Evolutionary conservation across 2,113 vertebrate genomes (phyloP).

Genomic region (Trematomus loennbergii): DNA sequence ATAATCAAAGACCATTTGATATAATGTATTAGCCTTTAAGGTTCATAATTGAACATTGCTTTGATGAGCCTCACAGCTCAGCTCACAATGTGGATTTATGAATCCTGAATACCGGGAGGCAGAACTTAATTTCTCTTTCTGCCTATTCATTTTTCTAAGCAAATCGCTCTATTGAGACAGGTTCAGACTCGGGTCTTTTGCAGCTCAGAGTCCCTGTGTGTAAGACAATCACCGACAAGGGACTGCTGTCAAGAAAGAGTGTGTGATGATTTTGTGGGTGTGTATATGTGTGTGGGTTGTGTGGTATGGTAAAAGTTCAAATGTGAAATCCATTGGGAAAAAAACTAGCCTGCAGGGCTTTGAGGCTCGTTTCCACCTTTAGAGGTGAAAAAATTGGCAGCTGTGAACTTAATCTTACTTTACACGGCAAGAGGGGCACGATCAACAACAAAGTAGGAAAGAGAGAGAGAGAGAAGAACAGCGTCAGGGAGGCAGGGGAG

Average conservation of each 20-base stretch:
- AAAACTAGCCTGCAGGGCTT: conserved; percentile 57
- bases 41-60: conserved; percentile 58
- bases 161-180: conserved; percentile 54
- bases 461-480: conserved; percentile 16
- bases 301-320: conserved; percentile 36
- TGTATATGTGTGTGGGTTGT: conserved; percentile 4
- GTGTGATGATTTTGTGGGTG: conserved; percentile 33
- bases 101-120: conserved; percentile 55
- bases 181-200: conserved; percentile 62
- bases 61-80: conserved; percentile 55
- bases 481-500: conserved; percentile 26
- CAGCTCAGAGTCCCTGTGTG: conserved; percentile 42
- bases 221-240: conserved; percentile 39
- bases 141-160: conserved; percentile 38
- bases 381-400: conserved; percentile 36
- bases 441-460: conserved; percentile 27
- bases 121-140: conserved; percentile 42
- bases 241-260: conserved; percentile 27
- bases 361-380: conserved; percentile 62
- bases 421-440: conserved; percentile 48
- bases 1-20: conserved; percentile 61
- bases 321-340: conserved; percentile 59
- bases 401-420: conserved; percentile 65
- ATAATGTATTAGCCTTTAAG: conserved; percentile 60
- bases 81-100: conserved; percentile 58